phyloP scores from a whole-genome alignment of 2,113 vertebrate species.

The Ceyx cyanopectus region DNA sequence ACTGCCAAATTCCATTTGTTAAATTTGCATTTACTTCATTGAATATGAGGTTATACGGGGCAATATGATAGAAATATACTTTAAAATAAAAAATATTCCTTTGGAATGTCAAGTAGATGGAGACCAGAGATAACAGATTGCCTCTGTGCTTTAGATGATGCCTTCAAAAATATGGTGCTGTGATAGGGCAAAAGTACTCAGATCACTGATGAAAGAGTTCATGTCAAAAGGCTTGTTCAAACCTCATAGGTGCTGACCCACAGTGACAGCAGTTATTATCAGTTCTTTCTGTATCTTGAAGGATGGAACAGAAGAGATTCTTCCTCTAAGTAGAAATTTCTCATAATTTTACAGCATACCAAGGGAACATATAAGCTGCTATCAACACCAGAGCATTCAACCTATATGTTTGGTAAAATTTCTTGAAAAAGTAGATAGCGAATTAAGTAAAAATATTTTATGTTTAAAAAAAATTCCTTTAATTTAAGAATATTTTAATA shows the following conservation, averaged over 20 bases:
- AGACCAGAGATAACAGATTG: not conserved
- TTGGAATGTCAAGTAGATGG: conserved; percentile 4
- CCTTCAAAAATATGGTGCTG: not conserved
- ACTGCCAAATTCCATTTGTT: conserved; percentile 32
- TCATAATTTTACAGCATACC: not conserved
- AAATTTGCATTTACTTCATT: conserved; percentile 39
- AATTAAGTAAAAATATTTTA: not conserved
- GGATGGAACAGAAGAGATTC: not conserved
- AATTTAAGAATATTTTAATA: not conserved
- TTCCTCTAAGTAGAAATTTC: not conserved
- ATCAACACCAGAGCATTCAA: not conserved
- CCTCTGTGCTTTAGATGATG: not conserved
- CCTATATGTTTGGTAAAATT: not conserved
- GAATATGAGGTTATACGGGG: not conserved
- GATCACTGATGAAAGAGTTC: not conserved
- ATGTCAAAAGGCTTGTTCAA: not conserved
- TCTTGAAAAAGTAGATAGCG: not conserved
- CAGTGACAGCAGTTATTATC: not conserved
- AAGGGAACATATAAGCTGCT: not conserved
- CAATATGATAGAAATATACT: not conserved
- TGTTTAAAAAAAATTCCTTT: not conserved
- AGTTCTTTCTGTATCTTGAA: not conserved
- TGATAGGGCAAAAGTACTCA: not conserved
- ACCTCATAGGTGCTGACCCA: not conserved
- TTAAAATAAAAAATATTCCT: conserved; percentile 1